Percentiles rank a stretch among this genome's conserved stretches.
Conservation (phyloP, 2,888 invertebrate species). For the Opisthograptis luteolata region DNA sequence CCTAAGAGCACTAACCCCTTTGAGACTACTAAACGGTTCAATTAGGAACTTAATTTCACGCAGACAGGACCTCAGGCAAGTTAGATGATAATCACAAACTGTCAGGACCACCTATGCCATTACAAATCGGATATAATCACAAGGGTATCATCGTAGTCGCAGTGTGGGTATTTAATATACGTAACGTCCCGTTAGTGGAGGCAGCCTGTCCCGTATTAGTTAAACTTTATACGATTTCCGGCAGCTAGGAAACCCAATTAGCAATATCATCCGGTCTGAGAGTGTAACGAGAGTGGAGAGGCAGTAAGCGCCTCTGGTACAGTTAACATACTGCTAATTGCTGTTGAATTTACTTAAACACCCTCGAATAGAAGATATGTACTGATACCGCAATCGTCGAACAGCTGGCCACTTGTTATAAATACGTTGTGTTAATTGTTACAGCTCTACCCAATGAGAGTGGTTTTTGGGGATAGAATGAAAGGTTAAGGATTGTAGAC, state of each 20-base stretch:
- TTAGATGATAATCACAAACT: slow-evolving; percentile 34
- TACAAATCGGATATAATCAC: slow-evolving; percentile 31
- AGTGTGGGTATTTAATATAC: slow-evolving; percentile 31
- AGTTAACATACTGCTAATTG: slow-evolving; percentile 76
- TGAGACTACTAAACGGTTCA: slow-evolving; percentile 13
- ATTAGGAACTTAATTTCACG: slow-evolving; percentile 28
- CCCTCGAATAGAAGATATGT: slow-evolving; percentile 51
- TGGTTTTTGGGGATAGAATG: slow-evolving; percentile 7
- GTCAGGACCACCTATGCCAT: slow-evolving; percentile 33
- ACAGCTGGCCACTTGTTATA: slow-evolving; percentile 36
- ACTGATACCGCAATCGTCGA: slow-evolving; percentile 51
- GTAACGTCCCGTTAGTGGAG: slow-evolving; percentile 47
- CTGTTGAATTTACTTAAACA: slow-evolving; percentile 73
- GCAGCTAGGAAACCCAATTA: slow-evolving; percentile 77
- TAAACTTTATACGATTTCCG: slow-evolving; percentile 78
- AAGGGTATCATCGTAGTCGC: slow-evolving; percentile 16
- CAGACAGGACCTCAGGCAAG: slow-evolving; percentile 22
- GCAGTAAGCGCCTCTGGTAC: slow-evolving; percentile 64
- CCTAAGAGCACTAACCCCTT: slow-evolving; percentile 7
- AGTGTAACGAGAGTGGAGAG: slow-evolving; percentile 65
- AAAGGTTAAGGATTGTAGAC: slow-evolving; percentile 4
- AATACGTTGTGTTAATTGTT: slow-evolving; percentile 10
- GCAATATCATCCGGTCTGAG: slow-evolving; percentile 75
- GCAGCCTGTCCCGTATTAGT: slow-evolving; percentile 63
- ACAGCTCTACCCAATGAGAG: slow-evolving; percentile 14